Base-by-base conservation (phyloP, 2,888 invertebrate species). In the Drepanosiphum platanoidis region DNA sequence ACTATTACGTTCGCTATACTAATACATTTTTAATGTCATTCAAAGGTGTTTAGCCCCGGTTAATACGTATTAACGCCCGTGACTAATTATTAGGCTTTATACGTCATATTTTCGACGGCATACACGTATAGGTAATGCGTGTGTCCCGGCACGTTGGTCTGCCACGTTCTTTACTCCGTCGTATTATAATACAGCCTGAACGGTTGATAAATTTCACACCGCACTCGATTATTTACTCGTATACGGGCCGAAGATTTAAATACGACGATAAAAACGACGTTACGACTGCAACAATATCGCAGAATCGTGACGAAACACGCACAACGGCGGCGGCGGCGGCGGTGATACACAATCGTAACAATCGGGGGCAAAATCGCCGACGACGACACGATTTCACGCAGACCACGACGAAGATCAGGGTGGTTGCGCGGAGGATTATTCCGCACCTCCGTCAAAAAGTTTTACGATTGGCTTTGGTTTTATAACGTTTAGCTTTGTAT, bases 1-100 rank as follows among this genome's bases (percentile, higher is more conserved):
- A n/a, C 22, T 18, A 80, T 81, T 58, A 52, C 27, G 34, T 15
- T 11, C 36, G 30, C 13, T 1, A 27, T 34, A 70, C 68, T 70
- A 80, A 80, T 70, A 70, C 15, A 15, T 68, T 79, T 34, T 70
- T 70, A 80, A 52, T 52, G 36, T 70, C 34, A 52, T 52, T 70
- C 18, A 80, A 80, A 80, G 18, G 52, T 80, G 18, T 80, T 79
- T 79, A 42, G 46, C 66, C 13, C 34, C 22, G n/a, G 32, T 74
- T 32, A 52, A 52, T 22, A n/a, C n/a, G n/a, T n/a, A 52, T 34
- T 27, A 46, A 58, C 52, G 27, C 27, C 27, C 34, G 9, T 27
- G 52, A 70, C 27, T 68, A 70, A 52, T 80, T 46, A 78, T 78
- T 34, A 42, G 7, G 42, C 0, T 22, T 42, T 2, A 22, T n/a